Base-by-base conservation (phyloP, 2,888 invertebrate species). In the Troilus luridus region DNA sequence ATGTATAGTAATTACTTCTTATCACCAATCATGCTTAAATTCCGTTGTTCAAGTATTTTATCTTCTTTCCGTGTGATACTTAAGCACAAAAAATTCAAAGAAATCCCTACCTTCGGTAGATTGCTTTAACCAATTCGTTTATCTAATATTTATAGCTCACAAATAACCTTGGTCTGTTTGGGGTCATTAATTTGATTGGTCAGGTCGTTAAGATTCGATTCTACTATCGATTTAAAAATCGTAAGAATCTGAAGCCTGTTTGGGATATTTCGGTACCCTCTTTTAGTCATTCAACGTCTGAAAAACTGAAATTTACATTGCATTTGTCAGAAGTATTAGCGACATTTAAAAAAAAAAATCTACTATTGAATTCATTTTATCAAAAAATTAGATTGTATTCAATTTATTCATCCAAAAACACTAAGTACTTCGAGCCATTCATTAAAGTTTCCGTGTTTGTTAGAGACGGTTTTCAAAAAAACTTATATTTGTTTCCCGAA, bases 171-270 rank as follows among this genome's bases (percentile, higher is more conserved):
- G 72, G 14, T 27, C 72, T 77, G 72, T 77, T 72, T 72, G 27
- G n/a, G 5, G 72, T 77, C 72, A 27, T 77, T 77, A 77, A 77
- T 72, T 1, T 72, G 72, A 72, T 77, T 77, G 72, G 72, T 41
- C 27, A 19, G 19, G 72, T 41, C 72, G 41, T 77, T 41, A 77
- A 41, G 41, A 27, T 41, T 27, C 72, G 72, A 77, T 41, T 77
- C 72, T 41, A 12, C 27, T 27, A 77, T 77, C 72, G 72, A 77
- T 77, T 77, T 67, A 41, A 77, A 77, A 41, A 77, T 41, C 27
- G 9, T 9, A 19, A 9, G 41, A 27, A 77, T 7, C 24, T 8
- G 41, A 9, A 41, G 72, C 41, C 41, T 77, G 24, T 17, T 77
- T 41, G 17, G 17, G 72, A 14, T 19, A 0, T 21, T 12, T 77